phyloP scores from a whole-genome alignment of 2,888 invertebrate genomes.

The Cheilosia grossa region DNA sequence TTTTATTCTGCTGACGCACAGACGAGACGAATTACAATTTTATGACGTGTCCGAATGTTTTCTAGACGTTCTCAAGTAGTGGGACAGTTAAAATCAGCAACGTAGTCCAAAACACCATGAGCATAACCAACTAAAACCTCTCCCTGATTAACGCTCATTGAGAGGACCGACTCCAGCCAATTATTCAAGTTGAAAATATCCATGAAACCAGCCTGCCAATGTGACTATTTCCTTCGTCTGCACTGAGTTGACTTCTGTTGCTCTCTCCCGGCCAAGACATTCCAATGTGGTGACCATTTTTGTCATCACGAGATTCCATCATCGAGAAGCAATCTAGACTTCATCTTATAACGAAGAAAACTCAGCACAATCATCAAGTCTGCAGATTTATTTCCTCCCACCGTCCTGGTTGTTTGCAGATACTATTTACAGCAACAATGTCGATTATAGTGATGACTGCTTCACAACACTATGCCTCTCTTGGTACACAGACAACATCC shows the following conservation, averaged over 20 bases:
- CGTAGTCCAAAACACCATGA: too few relatives aligned
- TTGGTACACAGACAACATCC: constrained; percentile 13
- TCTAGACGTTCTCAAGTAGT: too few relatives aligned
- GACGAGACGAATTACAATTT: too few relatives aligned
- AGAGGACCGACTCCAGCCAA: neutral
- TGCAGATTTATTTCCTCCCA: constrained; percentile 1
- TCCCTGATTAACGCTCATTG: neutral
- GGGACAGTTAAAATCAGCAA: too few relatives aligned
- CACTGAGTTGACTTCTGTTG: neutral
- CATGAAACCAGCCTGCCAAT: constrained; percentile 26
- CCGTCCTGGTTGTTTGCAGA: neutral
- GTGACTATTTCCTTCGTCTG: constrained; percentile 20
- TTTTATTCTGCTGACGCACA: too few relatives aligned
- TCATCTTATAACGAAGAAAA: constrained; percentile 16
- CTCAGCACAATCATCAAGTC: constrained; percentile 26
- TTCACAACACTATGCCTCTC: constrained; percentile 12
- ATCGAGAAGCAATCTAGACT: constrained; percentile 59
- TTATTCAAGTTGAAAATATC: neutral
- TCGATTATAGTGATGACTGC: constrained; percentile 53
- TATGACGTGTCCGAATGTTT: neutral
- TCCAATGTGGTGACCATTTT: constrained; percentile 46
- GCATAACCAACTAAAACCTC: too few relatives aligned
- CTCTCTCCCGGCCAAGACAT: neutral
- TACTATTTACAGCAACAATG: constrained; percentile 36
- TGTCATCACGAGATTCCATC: constrained; percentile 68